Evolutionary conservation across 2,113 vertebrate genomes (phyloP), one percentile per base, ranked within the genome.

Genomic region (Pygathrix nemaeus): DNA sequence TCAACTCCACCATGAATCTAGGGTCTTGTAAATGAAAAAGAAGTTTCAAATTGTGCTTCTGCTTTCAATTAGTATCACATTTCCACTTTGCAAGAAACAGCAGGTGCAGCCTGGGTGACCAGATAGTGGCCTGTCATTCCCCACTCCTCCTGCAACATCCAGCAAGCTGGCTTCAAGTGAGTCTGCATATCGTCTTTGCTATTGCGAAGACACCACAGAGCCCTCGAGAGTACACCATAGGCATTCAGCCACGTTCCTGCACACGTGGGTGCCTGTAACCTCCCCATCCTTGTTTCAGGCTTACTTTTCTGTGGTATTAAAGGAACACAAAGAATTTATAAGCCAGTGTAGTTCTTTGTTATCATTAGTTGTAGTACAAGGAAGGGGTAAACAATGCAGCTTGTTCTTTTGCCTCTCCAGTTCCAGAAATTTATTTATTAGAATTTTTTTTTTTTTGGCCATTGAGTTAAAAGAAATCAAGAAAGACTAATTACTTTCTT

Each of bases 381-480:
- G 88, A 94, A 88, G 50, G n/a, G 32, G 20, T 66, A 88, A 64
- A 96, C 88, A 97, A 82, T 79, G 18, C 4, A 3, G 32, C 81
- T 23, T 25, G 64, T 73, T 82, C 93, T 55, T 79, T 80, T 27
- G 79, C 79, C 80, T 96, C 50, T 81, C 80, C 48, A n/a, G 38
- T 38, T 70, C 40, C 78, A 43, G 93, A 85, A 90, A 85, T 87
- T 96, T 92, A 84, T 84, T 97, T 97, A 85, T 25, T 11, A 86
- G 55, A 87, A 43, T 43, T 52, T 52, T 87, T 35, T 64, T 35
- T 64, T 45, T 82, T 59, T 59, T 81, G 27, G 40, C 92, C 38
- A 45, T 35, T 68, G 21, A 78, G 27, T 70, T 94, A 68, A 92
- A 95, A 96, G 85, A 95, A 75, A 68, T 92, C 88, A 45, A 89